Evolutionary conservation across 2,888 invertebrate species (phyloP).

Genomic region (Tineola bisselliella): DNA sequence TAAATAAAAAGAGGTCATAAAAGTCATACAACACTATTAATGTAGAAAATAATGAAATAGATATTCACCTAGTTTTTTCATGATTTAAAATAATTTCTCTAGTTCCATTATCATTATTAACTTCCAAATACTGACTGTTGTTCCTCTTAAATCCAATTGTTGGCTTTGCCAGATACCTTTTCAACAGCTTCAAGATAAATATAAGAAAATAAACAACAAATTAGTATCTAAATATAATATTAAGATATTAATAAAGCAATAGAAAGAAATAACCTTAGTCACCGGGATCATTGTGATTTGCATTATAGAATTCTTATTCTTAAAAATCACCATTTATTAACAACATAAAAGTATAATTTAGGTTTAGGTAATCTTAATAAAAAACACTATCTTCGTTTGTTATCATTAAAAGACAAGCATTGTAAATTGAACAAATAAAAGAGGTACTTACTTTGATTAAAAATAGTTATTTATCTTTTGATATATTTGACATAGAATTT

Average conservation of each 20-base stretch:
- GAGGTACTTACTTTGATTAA: not conserved
- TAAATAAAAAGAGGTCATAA: no score
- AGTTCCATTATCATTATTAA: slow-evolving; percentile 48
- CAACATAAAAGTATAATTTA: no score
- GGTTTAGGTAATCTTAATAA: no score
- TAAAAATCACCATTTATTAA: no score
- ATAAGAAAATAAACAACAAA: not conserved
- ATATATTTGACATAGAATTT: not conserved
- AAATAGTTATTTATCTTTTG: not conserved
- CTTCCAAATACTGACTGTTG: not conserved
- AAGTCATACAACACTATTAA: no score
- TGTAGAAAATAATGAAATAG: no score
- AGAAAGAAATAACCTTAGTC: not conserved
- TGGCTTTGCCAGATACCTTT: not conserved
- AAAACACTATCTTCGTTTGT: no score
- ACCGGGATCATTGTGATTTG: not conserved
- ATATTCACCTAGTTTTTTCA: slow-evolving; percentile 68
- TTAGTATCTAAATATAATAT: not conserved
- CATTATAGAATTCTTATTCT: no score
- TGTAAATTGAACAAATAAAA: not conserved
- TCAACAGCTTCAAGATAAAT: not conserved
- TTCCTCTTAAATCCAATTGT: not conserved
- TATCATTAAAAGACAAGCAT: not conserved
- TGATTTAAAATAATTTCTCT: slow-evolving; percentile 68
- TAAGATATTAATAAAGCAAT: not conserved